Conservation (phyloP, 2,888 invertebrate genomes). For the Meta bourneti region DNA sequence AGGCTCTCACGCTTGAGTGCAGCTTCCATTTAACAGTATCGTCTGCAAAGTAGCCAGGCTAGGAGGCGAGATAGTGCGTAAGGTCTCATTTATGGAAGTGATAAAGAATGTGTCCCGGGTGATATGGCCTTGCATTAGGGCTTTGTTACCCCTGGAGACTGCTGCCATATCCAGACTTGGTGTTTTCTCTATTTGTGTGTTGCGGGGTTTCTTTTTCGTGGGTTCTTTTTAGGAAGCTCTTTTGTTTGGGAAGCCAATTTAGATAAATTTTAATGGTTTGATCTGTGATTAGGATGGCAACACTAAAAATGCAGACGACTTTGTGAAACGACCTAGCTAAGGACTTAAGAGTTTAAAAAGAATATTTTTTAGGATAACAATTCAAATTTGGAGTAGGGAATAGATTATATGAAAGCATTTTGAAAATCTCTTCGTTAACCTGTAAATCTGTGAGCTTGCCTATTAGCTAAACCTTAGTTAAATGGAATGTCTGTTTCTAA, state of each 20-base stretch:
- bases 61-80: neutral
- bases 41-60: neutral
- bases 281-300: neutral
- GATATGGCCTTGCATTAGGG: neutral
- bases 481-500: too few species aligned
- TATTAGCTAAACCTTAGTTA: too few species aligned
- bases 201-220: neutral
- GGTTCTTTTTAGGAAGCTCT: neutral
- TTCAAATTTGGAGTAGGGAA: too few species aligned
- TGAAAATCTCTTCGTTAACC: too few species aligned
- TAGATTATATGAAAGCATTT: too few species aligned
- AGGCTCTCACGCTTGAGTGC: neutral
- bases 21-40: slow-evolving; percentile 2
- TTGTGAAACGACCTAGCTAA: neutral
- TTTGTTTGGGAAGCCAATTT: neutral
- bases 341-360: too few species aligned
- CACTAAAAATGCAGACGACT: neutral
- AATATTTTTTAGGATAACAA: too few species aligned
- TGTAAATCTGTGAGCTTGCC: too few species aligned
- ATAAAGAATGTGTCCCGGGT: slow-evolving; percentile 11
- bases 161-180: neutral
- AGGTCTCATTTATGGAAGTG: neutral
- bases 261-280: neutral
- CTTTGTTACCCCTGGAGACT: neutral
- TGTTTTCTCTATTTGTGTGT: neutral